Base-by-base conservation (phyloP, 2,113 vertebrate genomes). In the Acrocephalus kingi region DNA sequence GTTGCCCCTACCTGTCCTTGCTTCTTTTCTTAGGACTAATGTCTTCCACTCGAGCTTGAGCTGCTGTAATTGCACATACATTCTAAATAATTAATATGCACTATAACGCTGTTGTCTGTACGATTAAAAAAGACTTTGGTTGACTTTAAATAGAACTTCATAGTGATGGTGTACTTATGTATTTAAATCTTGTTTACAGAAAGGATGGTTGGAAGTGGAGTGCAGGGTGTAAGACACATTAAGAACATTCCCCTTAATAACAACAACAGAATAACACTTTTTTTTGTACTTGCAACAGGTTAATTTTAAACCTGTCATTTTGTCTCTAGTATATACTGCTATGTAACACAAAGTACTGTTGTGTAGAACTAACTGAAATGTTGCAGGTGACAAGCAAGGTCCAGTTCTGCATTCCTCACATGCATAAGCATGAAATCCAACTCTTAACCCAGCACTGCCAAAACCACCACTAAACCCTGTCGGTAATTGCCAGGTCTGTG, bases 71-170 rank as follows among this genome's bases (percentile, higher is more conserved):
- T 89, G 87, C 2, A 2, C 87, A 68, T 78, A 59, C 2, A 0
- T 75, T 64, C 49, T 94, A 49, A 95, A 95, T 96, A 94, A 89
- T 96, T 94, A 37, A 94, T 91, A 15, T 13, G 27, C 5, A 3
- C 59, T 72, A 4, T 66, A 15, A 46, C 68, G 54, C 81, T 89
- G 69, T 56, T 66, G 58, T 33, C 72, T 67, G 25, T 56, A 2
- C 15, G 71, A n/a, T 75, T 84, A 46, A 52, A 91, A 84, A 79
- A 52, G 24, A 8, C 59, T 64, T 64, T 11, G 17, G 28, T 16
- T 59, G 56, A 18, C 54, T 95, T 84, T 87, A 91, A 94, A 51
- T 67, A 84, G 67, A 14, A 4, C 59, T 83, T 72, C 5, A 3
- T 43, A 46, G 24, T 7, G 24, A 31, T 59, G 41, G 4, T 76